A percentile compares a stretch with the other conserved stretches of the same genome.
These are phyloP conservation scores for Tenrec ecaudatus DNA, from an alignment of 2,113 vertebrate species.

Conservation along the genomic window DNA sequence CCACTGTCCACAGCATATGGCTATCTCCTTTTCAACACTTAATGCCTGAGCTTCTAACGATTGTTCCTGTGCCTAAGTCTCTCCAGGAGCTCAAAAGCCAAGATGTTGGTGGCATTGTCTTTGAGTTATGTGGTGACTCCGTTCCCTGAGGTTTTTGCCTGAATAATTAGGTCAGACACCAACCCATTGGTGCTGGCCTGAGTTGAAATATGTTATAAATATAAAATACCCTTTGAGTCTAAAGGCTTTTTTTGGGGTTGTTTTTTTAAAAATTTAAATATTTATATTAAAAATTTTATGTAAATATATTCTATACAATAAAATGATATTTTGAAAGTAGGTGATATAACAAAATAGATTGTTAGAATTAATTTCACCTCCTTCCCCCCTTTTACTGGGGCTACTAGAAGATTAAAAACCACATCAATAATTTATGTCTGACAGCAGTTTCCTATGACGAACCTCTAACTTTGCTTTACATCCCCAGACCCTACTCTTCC, in stretches of 20 bases:
- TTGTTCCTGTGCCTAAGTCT: not conserved
- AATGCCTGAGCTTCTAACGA: not conserved
- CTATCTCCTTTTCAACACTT: not conserved
- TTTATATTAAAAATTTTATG: not conserved
- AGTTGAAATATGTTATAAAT: not conserved
- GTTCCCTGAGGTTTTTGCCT: not conserved
- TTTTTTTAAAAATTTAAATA: not conserved
- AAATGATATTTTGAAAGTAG: constrained; percentile 23
- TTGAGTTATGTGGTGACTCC: not conserved
- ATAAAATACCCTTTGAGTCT: not conserved
- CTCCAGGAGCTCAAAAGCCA: not conserved
- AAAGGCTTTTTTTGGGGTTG: not conserved
- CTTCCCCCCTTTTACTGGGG: not conserved
- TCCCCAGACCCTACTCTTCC: too few relatives aligned
- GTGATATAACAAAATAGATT: not conserved
- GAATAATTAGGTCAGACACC: not conserved
- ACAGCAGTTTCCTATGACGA: not conserved
- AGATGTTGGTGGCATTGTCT: not conserved
- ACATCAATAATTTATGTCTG: not conserved
- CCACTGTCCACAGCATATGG: not conserved
- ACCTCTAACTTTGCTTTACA: not conserved
- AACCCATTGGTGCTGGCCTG: not conserved
- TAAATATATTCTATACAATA: not conserved
- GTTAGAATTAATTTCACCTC: not conserved
- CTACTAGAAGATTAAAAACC: not conserved